These are phyloP conservation scores for Limnothrissa miodon DNA, from an alignment of 2,113 vertebrate genomes.

Conservation along the genomic window DNA sequence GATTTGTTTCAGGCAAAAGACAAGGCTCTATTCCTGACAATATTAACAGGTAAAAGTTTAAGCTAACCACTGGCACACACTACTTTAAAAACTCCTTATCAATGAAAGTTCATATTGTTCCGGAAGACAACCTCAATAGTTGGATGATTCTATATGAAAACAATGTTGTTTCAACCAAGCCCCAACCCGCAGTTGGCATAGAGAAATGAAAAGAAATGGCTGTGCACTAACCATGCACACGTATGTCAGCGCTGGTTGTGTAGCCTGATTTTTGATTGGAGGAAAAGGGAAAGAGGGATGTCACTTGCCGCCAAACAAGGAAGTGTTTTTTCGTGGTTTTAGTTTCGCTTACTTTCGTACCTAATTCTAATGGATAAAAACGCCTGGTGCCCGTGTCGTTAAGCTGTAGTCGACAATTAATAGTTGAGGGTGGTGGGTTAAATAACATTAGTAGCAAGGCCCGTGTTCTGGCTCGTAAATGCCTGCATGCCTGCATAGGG, in stretches of 20 bases:
- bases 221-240: not conserved
- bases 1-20: too few relatives aligned
- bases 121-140: too few relatives aligned
- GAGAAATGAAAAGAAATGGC: too few relatives aligned
- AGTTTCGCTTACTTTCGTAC: not conserved
- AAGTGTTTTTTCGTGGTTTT: not conserved
- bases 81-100: too few relatives aligned
- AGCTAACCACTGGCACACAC: too few relatives aligned
- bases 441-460: not conserved
- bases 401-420: not conserved
- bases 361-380: not conserved
- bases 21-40: too few relatives aligned
- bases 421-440: not conserved
- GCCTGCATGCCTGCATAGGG: too few relatives aligned
- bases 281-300: not conserved
- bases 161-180: too few relatives aligned
- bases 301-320: not conserved
- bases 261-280: not conserved
- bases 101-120: too few relatives aligned
- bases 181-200: too few relatives aligned
- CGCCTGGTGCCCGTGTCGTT: not conserved
- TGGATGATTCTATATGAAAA: too few relatives aligned
- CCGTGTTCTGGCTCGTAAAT: not conserved
- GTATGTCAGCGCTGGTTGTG: not conserved
- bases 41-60: too few relatives aligned